phyloP scores from a whole-genome alignment of 2,888 invertebrate genomes.

The Cephus nigrinus region DNA sequence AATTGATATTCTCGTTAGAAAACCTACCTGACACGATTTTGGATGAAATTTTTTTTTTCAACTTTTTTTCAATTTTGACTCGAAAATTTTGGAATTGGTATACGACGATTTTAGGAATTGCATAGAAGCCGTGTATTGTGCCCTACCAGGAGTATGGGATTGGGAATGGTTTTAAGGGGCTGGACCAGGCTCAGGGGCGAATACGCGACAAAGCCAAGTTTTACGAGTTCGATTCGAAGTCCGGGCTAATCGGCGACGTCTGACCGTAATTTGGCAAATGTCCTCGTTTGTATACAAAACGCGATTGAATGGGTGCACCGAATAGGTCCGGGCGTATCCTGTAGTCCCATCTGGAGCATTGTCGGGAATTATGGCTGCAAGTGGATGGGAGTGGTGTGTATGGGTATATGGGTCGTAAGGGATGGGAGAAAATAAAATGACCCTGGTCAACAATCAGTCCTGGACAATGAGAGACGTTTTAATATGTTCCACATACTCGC shows the following conservation, averaged over 20 bases:
- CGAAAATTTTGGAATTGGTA: neutral
- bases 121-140: too few relatives aligned
- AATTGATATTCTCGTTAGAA: too few relatives aligned
- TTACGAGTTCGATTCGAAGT: conserved; percentile 25
- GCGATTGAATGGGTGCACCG: conserved; percentile 27
- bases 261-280: conserved; percentile 39
- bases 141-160: neutral
- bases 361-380: conserved; percentile 19
- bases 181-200: neutral
- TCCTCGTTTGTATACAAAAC: conserved; percentile 30
- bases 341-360: conserved; percentile 33
- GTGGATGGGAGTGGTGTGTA: neutral
- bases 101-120: neutral
- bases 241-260: conserved; percentile 35
- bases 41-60: too few relatives aligned
- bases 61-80: neutral
- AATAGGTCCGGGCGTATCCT: conserved; percentile 7
- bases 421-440: neutral
- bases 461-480: neutral
- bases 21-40: too few relatives aligned
- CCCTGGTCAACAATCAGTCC: neutral
- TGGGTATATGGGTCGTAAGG: neutral
- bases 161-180: neutral
- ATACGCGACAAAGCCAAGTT: conserved; percentile 8
- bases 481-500: neutral